Evolutionary conservation across 2,797 vertebrate genomes (phyloP).

Genomic region (Miichthys miiuy): DNA sequence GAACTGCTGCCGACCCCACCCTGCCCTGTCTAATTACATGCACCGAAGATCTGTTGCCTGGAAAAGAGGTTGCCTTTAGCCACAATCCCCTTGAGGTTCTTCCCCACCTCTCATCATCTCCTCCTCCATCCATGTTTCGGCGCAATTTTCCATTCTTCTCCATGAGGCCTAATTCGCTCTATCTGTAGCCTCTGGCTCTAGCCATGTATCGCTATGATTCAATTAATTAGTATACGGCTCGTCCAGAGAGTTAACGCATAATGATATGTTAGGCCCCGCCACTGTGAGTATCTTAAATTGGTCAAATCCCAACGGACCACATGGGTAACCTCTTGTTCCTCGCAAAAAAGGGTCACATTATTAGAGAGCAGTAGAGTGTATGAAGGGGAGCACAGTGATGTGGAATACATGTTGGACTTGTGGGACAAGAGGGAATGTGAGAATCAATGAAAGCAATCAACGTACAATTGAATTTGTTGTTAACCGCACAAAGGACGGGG

Average conservation of each 20-base stretch:
- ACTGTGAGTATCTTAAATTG: conserved; percentile 75
- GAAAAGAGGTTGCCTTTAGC: conserved; percentile 81
- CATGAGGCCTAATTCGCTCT: conserved; percentile 62
- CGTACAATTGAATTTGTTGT: conserved; percentile 75
- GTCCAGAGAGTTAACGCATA: conserved; percentile 77
- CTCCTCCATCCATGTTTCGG: conserved; percentile 55
- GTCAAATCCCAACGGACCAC: conserved; percentile 63
- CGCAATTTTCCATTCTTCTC: conserved; percentile 59
- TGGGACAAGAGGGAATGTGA: conserved; percentile 53
- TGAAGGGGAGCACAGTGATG: conserved; percentile 62
- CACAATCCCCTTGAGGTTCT: conserved; percentile 76
- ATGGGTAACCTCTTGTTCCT: conserved; percentile 55
- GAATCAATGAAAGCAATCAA: conserved; percentile 81
- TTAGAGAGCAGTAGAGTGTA: conserved; percentile 67
- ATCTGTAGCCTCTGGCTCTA: conserved; percentile 69
- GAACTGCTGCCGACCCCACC: conserved; percentile 63
- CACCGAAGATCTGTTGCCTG: conserved; percentile 76
- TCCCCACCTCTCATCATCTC: conserved; percentile 61
- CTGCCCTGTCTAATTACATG: conserved; percentile 83
- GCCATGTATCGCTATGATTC: conserved; percentile 76
- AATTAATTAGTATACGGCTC: conserved; percentile 83
- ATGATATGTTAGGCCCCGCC: conserved; percentile 71
- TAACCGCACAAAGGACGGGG: conserved; percentile 56
- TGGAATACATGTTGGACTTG: conserved; percentile 55
- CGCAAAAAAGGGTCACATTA: conserved; percentile 65